Conservation (phyloP, 2,888 invertebrate genomes). For the Ecliptopera silaceata region DNA sequence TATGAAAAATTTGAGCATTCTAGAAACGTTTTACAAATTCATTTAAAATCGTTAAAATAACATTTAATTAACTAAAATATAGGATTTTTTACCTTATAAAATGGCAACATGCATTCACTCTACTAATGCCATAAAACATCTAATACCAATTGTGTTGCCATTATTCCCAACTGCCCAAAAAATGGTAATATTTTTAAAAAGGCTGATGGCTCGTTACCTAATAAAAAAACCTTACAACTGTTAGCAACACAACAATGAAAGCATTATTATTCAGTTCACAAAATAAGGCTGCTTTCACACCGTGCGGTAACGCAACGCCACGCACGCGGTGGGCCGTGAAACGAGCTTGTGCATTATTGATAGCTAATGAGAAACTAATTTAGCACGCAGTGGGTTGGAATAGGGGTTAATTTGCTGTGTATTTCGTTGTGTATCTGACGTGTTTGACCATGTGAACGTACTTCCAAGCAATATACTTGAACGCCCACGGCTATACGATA, state of each 20-base stretch:
- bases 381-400: conserved; percentile 8
- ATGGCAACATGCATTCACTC: too few species aligned
- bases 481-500: too few species aligned
- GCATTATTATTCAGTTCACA: conserved; percentile 40
- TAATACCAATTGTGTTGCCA: too few species aligned
- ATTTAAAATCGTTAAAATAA: too few species aligned
- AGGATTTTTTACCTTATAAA: background rate
- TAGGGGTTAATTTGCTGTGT: conserved; percentile 25
- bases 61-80: too few species aligned
- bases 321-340: conserved; percentile 32
- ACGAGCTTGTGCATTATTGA: conserved; percentile 37
- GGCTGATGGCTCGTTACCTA: background rate
- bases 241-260: conserved; percentile 21
- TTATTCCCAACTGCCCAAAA: too few species aligned
- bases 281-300: conserved; percentile 45
- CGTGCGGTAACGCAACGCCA: conserved; percentile 19
- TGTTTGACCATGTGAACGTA: conserved; percentile 11
- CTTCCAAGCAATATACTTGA: too few species aligned
- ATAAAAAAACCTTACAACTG: background rate
- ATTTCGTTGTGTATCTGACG: conserved; percentile 8
- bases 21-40: too few species aligned
- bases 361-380: conserved; percentile 22
- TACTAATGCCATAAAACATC: too few species aligned
- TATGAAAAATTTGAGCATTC: too few species aligned
- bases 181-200: too few species aligned